Evolutionary conservation across 2,113 vertebrate genomes (phyloP).

Genomic region (Lota lota): DNA sequence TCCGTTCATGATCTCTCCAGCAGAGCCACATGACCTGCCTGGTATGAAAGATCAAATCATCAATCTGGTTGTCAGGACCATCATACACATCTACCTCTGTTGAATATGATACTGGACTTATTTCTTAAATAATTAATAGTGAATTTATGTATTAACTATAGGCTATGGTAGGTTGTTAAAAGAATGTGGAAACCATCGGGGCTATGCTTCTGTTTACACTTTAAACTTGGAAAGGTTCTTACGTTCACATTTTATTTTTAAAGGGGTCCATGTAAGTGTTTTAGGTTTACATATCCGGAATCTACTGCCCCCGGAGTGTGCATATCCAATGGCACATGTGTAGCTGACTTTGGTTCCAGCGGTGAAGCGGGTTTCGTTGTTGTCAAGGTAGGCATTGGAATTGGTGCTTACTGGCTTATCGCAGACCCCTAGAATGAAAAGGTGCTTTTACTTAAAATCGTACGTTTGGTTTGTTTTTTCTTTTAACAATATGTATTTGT

Average conservation of each 20-base stretch:
- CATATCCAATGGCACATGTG: slow-evolving; percentile 41
- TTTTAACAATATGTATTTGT: no score
- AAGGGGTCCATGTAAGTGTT: slow-evolving; percentile 31
- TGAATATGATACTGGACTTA: not conserved
- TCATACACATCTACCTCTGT: not conserved
- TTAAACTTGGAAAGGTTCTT: slow-evolving; percentile 12
- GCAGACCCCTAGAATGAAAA: no score
- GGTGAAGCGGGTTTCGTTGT: slow-evolving; percentile 35
- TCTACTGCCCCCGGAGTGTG: slow-evolving; percentile 23
- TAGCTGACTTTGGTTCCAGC: slow-evolving; percentile 35
- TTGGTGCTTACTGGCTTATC: no score
- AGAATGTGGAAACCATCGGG: no score
- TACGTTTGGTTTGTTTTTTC: no score
- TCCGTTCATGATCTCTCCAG: slow-evolving; percentile 59
- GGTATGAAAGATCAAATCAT: no score
- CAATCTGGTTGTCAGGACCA: not conserved
- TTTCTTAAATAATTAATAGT: no score
- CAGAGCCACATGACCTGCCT: slow-evolving; percentile 64
- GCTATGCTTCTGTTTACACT: no score
- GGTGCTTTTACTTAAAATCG: no score
- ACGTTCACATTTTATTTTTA: slow-evolving; percentile 50
- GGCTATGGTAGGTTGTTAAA: no score
- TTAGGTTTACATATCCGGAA: slow-evolving; percentile 27
- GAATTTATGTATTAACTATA: no score
- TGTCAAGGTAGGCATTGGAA: slow-evolving; percentile 23